Conservation (phyloP, 2,113 vertebrate genomes). For the Grammomys surdaster region DNA sequence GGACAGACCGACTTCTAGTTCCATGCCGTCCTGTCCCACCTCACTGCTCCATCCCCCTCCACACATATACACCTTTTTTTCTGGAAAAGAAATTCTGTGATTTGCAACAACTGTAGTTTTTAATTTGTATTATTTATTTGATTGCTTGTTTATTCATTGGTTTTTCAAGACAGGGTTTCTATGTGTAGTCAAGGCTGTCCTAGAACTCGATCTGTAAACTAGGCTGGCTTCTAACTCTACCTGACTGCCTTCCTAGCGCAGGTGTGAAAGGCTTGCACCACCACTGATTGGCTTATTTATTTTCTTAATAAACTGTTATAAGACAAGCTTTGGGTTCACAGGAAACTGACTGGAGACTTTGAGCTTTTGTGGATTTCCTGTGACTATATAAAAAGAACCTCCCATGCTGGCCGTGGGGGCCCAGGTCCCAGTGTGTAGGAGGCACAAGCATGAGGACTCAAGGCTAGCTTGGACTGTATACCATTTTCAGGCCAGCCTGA, state of each 20-base stretch:
- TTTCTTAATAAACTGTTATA: slow-evolving; percentile 21
- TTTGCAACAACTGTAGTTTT: background rate
- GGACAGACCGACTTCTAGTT: background rate
- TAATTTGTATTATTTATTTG: background rate
- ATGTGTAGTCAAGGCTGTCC: background rate
- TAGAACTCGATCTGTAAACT: background rate
- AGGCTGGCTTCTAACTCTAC: background rate
- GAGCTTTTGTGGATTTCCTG: background rate
- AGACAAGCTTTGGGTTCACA: background rate
- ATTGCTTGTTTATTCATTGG: background rate
- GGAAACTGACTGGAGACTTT: background rate
- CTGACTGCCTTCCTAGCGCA: background rate
- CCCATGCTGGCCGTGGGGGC: background rate
- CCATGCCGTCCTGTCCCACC: no score
- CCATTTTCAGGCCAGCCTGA: background rate
- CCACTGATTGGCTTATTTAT: background rate
- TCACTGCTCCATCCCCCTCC: background rate
- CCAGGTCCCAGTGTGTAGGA: no score
- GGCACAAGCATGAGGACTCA: background rate
- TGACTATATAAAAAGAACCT: no score
- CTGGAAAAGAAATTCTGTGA: background rate
- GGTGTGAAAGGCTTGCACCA: background rate
- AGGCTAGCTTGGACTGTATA: background rate
- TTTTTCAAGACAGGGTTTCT: background rate
- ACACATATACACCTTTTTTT: background rate